These are phyloP conservation scores for Athripsodes cinereus DNA, from an alignment of 2,888 invertebrate genomes.

Conservation along the genomic window DNA sequence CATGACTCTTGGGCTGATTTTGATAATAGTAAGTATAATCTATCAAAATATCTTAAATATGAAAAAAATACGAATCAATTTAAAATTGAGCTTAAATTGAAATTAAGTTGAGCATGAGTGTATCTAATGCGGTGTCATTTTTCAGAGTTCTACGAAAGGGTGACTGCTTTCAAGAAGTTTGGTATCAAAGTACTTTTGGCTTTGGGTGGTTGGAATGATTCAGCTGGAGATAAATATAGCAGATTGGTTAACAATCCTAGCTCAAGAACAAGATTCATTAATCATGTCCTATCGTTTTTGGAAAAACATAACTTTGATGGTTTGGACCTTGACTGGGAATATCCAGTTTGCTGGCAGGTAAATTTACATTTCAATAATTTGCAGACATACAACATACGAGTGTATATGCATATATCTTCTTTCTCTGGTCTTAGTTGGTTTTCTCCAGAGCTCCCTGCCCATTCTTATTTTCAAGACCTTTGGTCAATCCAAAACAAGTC, in stretches of 20 bases:
- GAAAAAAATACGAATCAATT: no score
- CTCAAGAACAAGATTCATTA: slow-evolving; percentile 67
- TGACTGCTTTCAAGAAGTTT: slow-evolving; percentile 68
- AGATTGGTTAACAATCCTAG: slow-evolving; percentile 70
- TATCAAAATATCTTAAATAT: neutral
- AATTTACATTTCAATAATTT: slow-evolving; percentile 2
- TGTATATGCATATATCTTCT: no score
- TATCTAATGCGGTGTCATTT: neutral
- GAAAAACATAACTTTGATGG: slow-evolving; percentile 83
- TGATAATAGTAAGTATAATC: slow-evolving; percentile 64
- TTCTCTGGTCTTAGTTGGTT: no score
- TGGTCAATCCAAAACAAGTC: no score
- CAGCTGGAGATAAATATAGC: slow-evolving; percentile 84
- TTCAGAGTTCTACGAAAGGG: slow-evolving; percentile 75
- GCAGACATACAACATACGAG: no score
- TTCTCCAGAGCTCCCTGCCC: no score
- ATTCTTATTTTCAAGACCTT: neutral
- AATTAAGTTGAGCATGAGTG: neutral
- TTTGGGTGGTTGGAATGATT: slow-evolving; percentile 95
- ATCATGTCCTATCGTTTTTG: slow-evolving; percentile 68
- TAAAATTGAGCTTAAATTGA: no score
- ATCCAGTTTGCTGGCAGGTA: slow-evolving; percentile 85
- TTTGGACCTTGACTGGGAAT: slow-evolving; percentile 94
- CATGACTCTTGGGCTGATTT: slow-evolving; percentile 89
- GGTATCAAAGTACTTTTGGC: slow-evolving; percentile 82